Base-by-base conservation (phyloP, 2,888 invertebrate genomes). In the Drosophila peninsularis region DNA sequence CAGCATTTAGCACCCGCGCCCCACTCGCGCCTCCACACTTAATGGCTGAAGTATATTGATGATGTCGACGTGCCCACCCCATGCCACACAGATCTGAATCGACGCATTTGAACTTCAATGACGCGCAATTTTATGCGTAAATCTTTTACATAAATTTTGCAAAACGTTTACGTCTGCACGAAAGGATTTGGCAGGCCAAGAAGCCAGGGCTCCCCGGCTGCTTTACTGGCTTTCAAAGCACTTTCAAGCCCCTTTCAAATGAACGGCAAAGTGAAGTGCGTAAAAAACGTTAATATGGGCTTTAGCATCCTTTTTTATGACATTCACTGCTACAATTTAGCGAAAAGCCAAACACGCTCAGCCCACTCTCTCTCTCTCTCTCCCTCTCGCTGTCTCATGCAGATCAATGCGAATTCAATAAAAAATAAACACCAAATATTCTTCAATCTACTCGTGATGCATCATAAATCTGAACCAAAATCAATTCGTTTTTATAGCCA, bases 41-140 rank as follows among this genome's bases (percentile, higher is more conserved):
- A 74, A 77, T 77, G 67, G 61, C 74, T 80, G 77, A 82, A 82
- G 84, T 82, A 76, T 87, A 84, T 87, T 85, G 87, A 82, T 82
- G 82, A 83, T 81, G 86, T 74, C 76, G 84, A 69, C 58, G 34
- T 57, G 39, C 17, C 30, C 11, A n/a, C 7, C 6, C 27, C 24
- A 24, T 0, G 7, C 37, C 24, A 10, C 9, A 47, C 71, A 74
- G 78, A 82, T 78, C 75, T 70, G 82, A 79, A 85, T 80, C 74
- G 65, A 54, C 72, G 80, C 75, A 84, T 82, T 85, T 82, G 80
- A 85, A 85, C 85, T 82, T 80, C 85, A 85, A 87, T 85, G 85
- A 88, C 77, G 85, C 85, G 88, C 88, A 82, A 82, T 86, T 86
- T 86, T 88, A 86, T 86, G 85, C 85, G 82, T 82, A 81, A 86